Base-by-base conservation (phyloP, 2,113 vertebrate species). In the Phyllostomus hastatus region DNA sequence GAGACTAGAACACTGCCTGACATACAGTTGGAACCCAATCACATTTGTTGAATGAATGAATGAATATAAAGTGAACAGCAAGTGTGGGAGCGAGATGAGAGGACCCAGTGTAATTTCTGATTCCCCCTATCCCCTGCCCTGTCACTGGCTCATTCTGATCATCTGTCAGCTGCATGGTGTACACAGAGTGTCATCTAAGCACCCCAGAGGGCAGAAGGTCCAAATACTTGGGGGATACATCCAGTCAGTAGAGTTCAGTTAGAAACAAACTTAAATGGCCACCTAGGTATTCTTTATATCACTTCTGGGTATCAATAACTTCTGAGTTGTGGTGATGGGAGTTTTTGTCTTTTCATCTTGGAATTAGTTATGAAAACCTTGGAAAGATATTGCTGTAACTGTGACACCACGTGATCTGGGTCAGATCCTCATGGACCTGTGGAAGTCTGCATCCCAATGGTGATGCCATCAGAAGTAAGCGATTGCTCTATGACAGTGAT, bases 221-320 rank as follows among this genome's bases (percentile, higher is more conserved):
- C 67, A 33, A 86, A 81, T 66, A 54, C 19, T 52, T 90, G 41
- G 52, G 64, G 3, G 48, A 52, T 86, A 5, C 72, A 75, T 35
- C 19, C 7, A 70, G 22, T 75, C 96, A 0, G 48, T 90, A 24
- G 80, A 66, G 59, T 94, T 97, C 38, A 83, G 95, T 83, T n/a
- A 86, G 35, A 61, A 76, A 64, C 12, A 7, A 4, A 33, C n/a
- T n/a, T 81, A 84, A 76, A 57, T 54, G 16, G 26, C 17, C 69
- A n/a, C 59, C 15, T 8, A 87, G 76, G 88, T 96, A 88, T 67
- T 64, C 48, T 72, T 0, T 0, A 82, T 59, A 10, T 43, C 48
- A 28, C 48, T 75, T 31, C 83, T 94, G 31, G 6, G 2, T 7
- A 92, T 91, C 61, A 64, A 1, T 90, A 52, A 90, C 48, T 46